Percentiles rank a stretch among this genome's conserved stretches.
phyloP scores from a whole-genome alignment of 2,113 vertebrate genomes.

The Malurus cyaneus region DNA sequence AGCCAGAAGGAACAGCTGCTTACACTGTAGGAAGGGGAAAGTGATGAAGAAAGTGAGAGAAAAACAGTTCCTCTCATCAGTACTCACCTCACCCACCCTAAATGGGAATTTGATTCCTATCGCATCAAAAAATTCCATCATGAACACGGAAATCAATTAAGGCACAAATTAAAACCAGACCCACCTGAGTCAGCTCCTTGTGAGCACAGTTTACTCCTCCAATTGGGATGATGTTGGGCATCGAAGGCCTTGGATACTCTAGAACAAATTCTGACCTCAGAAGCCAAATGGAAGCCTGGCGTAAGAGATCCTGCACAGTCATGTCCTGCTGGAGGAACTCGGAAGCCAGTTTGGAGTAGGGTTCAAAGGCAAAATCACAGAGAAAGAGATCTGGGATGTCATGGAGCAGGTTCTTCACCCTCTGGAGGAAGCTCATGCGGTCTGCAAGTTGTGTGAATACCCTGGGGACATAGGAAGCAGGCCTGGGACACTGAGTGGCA shows the following conservation, averaged over 20 bases:
- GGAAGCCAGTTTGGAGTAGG: constrained; percentile 67
- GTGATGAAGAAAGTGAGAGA: not conserved
- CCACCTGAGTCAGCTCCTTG: constrained; percentile 54
- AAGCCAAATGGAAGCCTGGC: constrained; percentile 83
- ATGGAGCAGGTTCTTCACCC: constrained; percentile 74
- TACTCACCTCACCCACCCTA: not conserved
- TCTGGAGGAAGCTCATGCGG: constrained; percentile 78
- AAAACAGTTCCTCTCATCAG: not conserved
- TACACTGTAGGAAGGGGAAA: not conserved
- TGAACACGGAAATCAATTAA: not conserved
- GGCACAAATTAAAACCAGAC: not conserved
- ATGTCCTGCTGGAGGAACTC: constrained; percentile 67
- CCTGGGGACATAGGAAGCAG: constrained; percentile 72
- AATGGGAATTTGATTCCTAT: fast-evolving
- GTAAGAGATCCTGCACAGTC: constrained; percentile 73
- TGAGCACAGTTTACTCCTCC: constrained; percentile 66
- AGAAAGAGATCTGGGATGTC: constrained; percentile 5
- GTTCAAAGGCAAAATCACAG: constrained; percentile 68
- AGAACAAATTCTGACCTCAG: constrained; percentile 77
- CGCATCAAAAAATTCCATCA: not conserved
- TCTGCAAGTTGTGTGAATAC: constrained; percentile 19
- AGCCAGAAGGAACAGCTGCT: not conserved
- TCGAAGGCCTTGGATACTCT: constrained; percentile 77
- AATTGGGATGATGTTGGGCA: constrained; percentile 83
- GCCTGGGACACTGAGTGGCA: not conserved